Evolutionary conservation across 2,797 vertebrate genomes (phyloP).

Genomic region (Halcyon smyrnensis): DNA sequence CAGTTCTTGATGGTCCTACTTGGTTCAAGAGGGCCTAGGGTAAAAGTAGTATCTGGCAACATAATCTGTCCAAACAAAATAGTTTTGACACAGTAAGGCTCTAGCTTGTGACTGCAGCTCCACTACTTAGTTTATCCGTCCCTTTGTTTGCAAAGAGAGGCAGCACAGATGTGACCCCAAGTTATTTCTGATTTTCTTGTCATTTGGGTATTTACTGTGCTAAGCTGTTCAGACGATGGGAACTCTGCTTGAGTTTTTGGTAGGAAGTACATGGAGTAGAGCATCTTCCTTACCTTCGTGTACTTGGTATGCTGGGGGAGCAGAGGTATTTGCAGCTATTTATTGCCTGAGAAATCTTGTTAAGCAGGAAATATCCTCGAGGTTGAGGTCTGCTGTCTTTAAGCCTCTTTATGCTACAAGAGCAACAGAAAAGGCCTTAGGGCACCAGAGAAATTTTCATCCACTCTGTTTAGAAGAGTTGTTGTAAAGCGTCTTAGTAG

Average conservation of each 20-base stretch:
- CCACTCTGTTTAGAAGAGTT: constrained; percentile 6
- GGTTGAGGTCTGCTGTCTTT: constrained; percentile 38
- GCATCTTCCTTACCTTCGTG: not conserved
- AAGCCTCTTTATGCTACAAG: constrained; percentile 23
- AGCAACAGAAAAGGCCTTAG: constrained; percentile 17
- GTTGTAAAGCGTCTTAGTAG: not conserved
- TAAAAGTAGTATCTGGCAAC: not conserved
- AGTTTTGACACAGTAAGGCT: not conserved
- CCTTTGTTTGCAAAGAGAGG: not conserved
- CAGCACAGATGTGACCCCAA: not conserved
- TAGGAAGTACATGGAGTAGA: not conserved
- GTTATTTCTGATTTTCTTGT: not conserved
- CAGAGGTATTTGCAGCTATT: not conserved
- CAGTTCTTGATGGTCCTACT: not conserved
- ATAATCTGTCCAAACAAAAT: not conserved
- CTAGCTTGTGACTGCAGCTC: not conserved
- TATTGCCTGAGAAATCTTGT: constrained; percentile 25
- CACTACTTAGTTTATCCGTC: not conserved
- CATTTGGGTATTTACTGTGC: not conserved
- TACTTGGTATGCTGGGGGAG: not conserved
- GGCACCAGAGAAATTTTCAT: constrained; percentile 4
- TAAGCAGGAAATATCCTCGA: not conserved
- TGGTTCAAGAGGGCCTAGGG: not conserved
- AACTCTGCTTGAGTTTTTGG: not conserved
- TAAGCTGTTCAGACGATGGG: not conserved